Base-by-base conservation (phyloP, 2,113 vertebrate genomes). In the Halcyon malimbica region DNA sequence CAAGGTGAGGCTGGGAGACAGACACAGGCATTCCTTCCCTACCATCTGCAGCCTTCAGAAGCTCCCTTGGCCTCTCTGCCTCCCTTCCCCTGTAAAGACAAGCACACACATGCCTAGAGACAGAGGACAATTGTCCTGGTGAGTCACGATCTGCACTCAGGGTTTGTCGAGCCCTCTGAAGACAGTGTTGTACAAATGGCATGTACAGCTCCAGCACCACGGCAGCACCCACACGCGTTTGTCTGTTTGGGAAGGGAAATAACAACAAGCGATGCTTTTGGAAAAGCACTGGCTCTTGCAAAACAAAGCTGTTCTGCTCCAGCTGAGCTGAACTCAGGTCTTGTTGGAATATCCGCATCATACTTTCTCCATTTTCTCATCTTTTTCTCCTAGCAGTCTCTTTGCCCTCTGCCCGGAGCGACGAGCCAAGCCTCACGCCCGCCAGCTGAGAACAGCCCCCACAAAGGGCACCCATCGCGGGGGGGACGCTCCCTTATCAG, bases 61-160 rank as follows among this genome's bases (percentile, higher is more conserved):
- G 59, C 86, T 78, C 19, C 29, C 42, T 56, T 4, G 33, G 68
- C 77, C 54, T 37, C 56, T 56, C 83, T 29, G 53, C 26, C 54
- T 78, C 42, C 69, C 57, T 81, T 81, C 83, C 33, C 67, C 73
- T 44, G 62, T 76, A 92, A 86, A 96, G 23, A 29, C 89, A 90
- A n/a, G 93, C 91, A 94, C 84, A 69, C 74, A 68, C 91, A 79
- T 15, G 87, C 69, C 77, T 82, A 42, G 69, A 96, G 91, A 94
- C 89, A 94, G 95, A 96, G 91, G 91, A 74, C 5, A 29, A 96
- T 94, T 75, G 87, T 69, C 74, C 78, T 63, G 77, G 91, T 89
- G 94, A 95, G 87, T 89, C 90, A 96, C 12, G 74, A 84, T 82
- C 56, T 64, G 80, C 74, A 81, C 89, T 8, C n/a, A 81, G 69